Evolutionary conservation across 2,888 invertebrate genomes (phyloP).

Genomic region (Kryphioiulus occultus): DNA sequence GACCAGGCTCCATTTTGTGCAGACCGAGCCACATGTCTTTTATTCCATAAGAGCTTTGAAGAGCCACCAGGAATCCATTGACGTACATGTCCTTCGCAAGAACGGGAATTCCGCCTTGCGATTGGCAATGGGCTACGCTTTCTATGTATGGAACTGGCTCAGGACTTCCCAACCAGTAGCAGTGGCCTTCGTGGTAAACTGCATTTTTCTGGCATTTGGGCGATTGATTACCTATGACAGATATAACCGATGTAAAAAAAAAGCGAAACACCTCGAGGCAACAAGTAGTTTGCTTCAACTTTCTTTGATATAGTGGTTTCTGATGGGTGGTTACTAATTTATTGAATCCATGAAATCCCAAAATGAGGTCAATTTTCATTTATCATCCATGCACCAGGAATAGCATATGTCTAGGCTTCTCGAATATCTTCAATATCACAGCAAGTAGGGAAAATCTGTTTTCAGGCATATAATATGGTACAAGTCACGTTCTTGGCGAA

Average conservation of each 20-base stretch:
- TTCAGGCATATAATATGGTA: no score
- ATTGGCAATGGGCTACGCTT: background rate
- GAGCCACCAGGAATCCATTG: background rate
- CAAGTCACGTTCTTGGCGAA: no score
- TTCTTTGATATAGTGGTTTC: no score
- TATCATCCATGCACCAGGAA: no score
- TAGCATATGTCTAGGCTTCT: no score
- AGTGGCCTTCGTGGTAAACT: background rate
- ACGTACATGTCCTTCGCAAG: background rate
- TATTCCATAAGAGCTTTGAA: background rate
- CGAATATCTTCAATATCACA: no score
- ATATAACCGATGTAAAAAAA: background rate
- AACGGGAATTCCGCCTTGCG: background rate
- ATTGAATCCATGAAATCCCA: no score
- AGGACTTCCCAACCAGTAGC: conserved; percentile 18
- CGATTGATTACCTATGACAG: background rate
- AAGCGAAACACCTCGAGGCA: no score
- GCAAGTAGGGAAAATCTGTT: no score
- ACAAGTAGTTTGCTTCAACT: no score
- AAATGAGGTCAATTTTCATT: no score
- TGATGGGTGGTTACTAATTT: no score
- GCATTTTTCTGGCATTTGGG: background rate
- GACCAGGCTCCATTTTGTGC: background rate
- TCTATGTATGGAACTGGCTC: background rate
- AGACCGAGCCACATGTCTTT: conserved; percentile 9